Evolutionary conservation across 2,888 invertebrate species (phyloP).

Genomic region (Dermolepida albohirtum): DNA sequence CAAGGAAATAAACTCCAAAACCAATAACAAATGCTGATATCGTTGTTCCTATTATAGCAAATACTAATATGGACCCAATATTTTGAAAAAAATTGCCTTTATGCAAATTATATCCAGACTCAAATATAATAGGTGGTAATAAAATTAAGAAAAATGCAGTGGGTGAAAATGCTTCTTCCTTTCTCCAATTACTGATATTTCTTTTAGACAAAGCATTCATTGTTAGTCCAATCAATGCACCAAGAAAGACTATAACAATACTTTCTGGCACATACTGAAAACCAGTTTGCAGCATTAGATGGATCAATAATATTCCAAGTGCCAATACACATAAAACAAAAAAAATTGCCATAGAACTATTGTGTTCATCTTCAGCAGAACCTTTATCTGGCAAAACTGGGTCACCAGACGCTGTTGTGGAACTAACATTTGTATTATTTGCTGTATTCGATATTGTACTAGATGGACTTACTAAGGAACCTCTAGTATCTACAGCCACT

Average conservation of each 20-base stretch:
- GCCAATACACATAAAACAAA: conserved; percentile 96
- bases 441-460: not conserved
- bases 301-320: conserved; percentile 92
- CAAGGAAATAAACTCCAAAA: conserved; percentile 93
- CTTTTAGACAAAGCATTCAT: conserved; percentile 89
- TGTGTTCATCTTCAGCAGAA: conserved; percentile 95
- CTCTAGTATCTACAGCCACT: conserved; percentile 1
- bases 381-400: conserved; percentile 88
- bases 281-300: conserved; percentile 93
- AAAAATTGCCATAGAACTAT: conserved; percentile 97
- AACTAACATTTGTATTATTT: conserved; percentile 61
- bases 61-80: conserved; percentile 97
- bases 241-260: conserved; percentile 95
- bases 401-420: conserved; percentile 74
- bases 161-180: conserved; percentile 98
- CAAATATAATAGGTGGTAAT: conserved; percentile 98
- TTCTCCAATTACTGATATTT: conserved; percentile 94
- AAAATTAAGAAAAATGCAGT: conserved; percentile 97
- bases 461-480: conserved; percentile 6
- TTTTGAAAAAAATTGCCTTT: conserved; percentile 98
- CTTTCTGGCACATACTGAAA: conserved; percentile 98
- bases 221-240: conserved; percentile 91
- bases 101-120: conserved; percentile 98
- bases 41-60: conserved; percentile 97
- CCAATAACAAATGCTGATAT: conserved; percentile 98